Evolutionary conservation across 2,113 vertebrate species (phyloP).

Genomic region (Sakesphorus luctuosus): DNA sequence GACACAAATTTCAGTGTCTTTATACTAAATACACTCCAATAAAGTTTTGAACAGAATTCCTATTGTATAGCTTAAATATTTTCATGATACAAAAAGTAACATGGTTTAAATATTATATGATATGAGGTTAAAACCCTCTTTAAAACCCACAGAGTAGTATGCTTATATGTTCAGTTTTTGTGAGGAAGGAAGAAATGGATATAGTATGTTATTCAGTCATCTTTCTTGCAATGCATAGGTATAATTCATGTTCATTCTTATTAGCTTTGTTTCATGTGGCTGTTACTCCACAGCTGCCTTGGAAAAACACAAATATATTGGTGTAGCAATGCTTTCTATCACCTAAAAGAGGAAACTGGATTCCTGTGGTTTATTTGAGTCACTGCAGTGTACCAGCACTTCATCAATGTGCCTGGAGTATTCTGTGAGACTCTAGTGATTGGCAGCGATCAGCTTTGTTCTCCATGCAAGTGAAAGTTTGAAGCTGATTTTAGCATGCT

Average conservation of each 20-base stretch:
- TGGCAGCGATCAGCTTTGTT: not conserved
- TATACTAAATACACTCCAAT: not conserved
- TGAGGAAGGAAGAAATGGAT: not conserved
- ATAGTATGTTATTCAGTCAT: not conserved
- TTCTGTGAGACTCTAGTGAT: not conserved
- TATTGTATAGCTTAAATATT: not conserved
- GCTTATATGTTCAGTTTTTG: not conserved
- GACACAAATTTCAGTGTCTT: not conserved
- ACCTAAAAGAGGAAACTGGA: not conserved
- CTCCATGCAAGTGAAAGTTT: not conserved
- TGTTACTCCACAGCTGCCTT: not conserved
- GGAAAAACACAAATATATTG: not conserved
- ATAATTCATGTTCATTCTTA: not conserved
- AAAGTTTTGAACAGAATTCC: not conserved
- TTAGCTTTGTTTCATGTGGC: not conserved
- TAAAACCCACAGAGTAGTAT: not conserved
- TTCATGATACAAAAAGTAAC: not conserved
- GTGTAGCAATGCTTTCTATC: not conserved
- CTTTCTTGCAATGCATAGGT: not conserved
- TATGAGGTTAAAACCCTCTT: not conserved
- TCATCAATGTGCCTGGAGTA: not conserved
- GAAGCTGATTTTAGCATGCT: not conserved
- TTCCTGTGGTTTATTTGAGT: not conserved
- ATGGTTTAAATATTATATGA: not conserved
- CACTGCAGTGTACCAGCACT: not conserved